These are phyloP conservation scores for Dicrurus megarhynchus DNA, from an alignment of 2,113 vertebrate genomes.

Conservation along the genomic window DNA sequence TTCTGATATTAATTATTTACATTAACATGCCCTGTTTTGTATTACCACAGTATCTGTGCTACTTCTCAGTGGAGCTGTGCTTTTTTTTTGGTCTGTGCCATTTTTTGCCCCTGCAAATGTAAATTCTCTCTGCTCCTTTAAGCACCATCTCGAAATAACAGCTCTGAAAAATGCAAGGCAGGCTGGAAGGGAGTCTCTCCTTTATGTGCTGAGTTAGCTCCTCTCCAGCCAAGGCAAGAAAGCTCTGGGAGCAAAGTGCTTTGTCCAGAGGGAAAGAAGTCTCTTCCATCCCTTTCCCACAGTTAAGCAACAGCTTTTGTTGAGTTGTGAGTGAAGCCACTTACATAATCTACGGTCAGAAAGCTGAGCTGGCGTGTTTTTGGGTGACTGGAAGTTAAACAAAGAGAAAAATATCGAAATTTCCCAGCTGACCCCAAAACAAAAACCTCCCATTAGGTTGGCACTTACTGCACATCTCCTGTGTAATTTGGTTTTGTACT, in stretches of 20 bases:
- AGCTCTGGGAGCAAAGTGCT: not conserved
- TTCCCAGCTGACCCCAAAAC: not conserved
- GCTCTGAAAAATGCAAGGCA: not conserved
- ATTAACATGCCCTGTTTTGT: not conserved
- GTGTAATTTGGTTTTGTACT: slow-evolving; percentile 19
- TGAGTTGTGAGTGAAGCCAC: not conserved
- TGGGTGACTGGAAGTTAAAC: slow-evolving; percentile 19
- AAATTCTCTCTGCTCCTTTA: not conserved
- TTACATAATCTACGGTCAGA: slow-evolving; percentile 3
- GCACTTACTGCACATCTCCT: not conserved
- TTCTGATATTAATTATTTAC: not conserved
- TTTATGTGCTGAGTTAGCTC: slow-evolving; percentile 35
- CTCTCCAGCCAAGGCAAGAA: slow-evolving; percentile 12
- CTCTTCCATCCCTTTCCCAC: slow-evolving; percentile 13
- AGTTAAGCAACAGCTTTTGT: slow-evolving; percentile 2
- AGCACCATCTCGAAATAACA: not conserved
- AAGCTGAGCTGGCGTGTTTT: not conserved
- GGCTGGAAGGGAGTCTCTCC: not conserved
- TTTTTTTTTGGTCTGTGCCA: not conserved
- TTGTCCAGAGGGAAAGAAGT: slow-evolving; percentile 13
- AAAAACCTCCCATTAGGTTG: slow-evolving; percentile 9
- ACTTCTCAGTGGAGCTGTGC: not conserved
- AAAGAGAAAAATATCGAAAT: not conserved
- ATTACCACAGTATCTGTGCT: not conserved
- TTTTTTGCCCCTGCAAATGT: not conserved